Evolutionary conservation across 2,888 invertebrate genomes (phyloP).

Genomic region (Ennomos quercinarius): DNA sequence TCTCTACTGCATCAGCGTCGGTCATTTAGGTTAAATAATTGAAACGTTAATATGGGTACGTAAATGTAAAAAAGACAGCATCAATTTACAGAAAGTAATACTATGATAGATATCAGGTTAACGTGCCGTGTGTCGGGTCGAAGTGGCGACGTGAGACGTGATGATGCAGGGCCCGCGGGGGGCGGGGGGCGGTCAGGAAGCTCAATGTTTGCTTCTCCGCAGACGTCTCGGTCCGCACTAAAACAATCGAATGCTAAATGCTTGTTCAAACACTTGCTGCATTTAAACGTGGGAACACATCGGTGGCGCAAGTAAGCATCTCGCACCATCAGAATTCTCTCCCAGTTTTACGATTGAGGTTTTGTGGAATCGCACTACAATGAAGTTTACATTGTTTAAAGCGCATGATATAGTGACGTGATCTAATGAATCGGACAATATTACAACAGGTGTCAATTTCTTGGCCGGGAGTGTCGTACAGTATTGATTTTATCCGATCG

Average conservation of each 20-base stretch:
- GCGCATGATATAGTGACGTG: constrained; percentile 12
- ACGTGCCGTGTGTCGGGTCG: constrained; percentile 16
- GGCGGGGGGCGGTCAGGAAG: constrained; percentile 61
- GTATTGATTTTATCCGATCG: constrained; percentile 42
- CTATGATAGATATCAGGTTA: constrained; percentile 16
- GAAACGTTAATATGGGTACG: constrained; percentile 18
- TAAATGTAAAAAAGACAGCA: constrained; percentile 9
- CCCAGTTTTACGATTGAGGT: constrained; percentile 31
- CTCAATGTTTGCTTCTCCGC: constrained; percentile 75
- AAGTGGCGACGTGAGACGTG: constrained; percentile 28
- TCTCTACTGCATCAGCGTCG: constrained; percentile 12
- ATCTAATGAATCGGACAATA: constrained; percentile 22
- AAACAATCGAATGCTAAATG: constrained; percentile 85
- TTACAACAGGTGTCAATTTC: constrained; percentile 37
- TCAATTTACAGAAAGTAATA: constrained; percentile 5
- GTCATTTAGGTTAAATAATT: constrained; percentile 1
- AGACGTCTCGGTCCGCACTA: constrained; percentile 81
- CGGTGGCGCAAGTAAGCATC: constrained; percentile 78
- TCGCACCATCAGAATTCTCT: constrained; percentile 60
- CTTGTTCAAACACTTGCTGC: constrained; percentile 79
- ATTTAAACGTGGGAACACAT: constrained; percentile 82
- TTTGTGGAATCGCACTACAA: constrained; percentile 14
- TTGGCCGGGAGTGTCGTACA: constrained; percentile 32
- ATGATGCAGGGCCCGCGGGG: constrained; percentile 34
- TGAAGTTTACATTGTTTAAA: constrained; percentile 7